Evolutionary conservation across 2,797 vertebrate genomes (phyloP), one percentile per base, ranked within the genome.

Genomic region (Distichodus sexfasciatus): DNA sequence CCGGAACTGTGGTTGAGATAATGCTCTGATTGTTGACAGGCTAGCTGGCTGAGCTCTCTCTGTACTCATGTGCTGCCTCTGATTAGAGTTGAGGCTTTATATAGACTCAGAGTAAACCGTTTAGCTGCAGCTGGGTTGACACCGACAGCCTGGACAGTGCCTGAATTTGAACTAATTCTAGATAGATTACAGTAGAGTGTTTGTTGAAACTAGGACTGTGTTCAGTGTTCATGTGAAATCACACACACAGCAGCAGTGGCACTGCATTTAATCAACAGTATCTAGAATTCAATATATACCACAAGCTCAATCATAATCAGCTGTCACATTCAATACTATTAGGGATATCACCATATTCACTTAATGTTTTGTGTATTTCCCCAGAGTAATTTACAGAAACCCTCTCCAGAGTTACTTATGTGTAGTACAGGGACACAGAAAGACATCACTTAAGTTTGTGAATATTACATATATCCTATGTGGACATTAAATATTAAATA

Each of bases 121-220:
- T 80, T 74, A 79, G 48, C 54, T 44, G 21, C 74, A 75, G 75
- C 53, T 68, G 63, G 40, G 35, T 67, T 77, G 58, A 65, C 50
- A 59, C 33, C 46, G 31, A 72, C 23, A 9, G 17, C 3, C 15
- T 12, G 35, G 46, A 28, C 26, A 48, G 23, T 46, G 3, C 11
- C 31, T 53, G 51, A 66, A 71, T 69, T 53, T 33, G 24, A 71
- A 55, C 24, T 36, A 12, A 59, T 57, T 55, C 54, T 46, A 38
- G 43, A 54, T 1, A 57, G 58, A 58, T 63, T 54, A 67, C 14
- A 51, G 19, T 36, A 33, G 17, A 66, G 46, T 10, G 24, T 43
- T 8, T 24, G 51, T 10, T 41, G 24, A 60, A 8, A 9, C 10
- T 35, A 38, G 26, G 36, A 19, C 24, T 11, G 12, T 35, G 21